Conservation (phyloP, 2,888 invertebrate species). For the Malthinus flaveolus region DNA sequence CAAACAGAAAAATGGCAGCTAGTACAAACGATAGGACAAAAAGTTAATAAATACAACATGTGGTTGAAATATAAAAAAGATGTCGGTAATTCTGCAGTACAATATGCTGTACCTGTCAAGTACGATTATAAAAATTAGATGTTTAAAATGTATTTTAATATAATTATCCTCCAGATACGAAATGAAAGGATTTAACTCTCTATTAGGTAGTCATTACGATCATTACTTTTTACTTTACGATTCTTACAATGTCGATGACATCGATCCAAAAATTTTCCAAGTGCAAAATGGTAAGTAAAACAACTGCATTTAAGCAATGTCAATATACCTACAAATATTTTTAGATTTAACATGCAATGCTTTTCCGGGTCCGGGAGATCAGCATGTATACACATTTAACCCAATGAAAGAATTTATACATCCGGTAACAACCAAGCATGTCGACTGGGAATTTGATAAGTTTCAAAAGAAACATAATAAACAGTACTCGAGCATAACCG, state of each 20-base stretch:
- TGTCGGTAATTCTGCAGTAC: constrained; percentile 50
- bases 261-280: constrained; percentile 70
- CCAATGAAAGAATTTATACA: constrained; percentile 92
- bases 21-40: constrained; percentile 70
- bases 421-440: constrained; percentile 68
- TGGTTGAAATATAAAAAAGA: constrained; percentile 79
- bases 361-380: constrained; percentile 86
- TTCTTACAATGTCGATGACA: constrained; percentile 66
- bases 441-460: constrained; percentile 73
- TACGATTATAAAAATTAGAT: constrained; percentile 38
- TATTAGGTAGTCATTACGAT: constrained; percentile 95
- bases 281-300: constrained; percentile 62
- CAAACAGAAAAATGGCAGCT: constrained; percentile 79
- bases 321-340: constrained; percentile 27
- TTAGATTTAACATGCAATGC: constrained; percentile 70
- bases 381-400: constrained; percentile 82
- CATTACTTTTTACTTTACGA: constrained; percentile 88
- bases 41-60: constrained; percentile 85
- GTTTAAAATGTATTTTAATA: constrained; percentile 7
- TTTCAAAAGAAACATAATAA: constrained; percentile 76
- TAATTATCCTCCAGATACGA: constrained; percentile 67
- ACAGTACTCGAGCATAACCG: constrained; percentile 65
- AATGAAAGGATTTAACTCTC: constrained; percentile 90
- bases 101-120: constrained; percentile 71
- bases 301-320: background rate